A percentile compares a stretch with the other conserved stretches of the same genome.
Conservation (phyloP, 2,888 invertebrate genomes). For the Therioaphis trifolii region DNA sequence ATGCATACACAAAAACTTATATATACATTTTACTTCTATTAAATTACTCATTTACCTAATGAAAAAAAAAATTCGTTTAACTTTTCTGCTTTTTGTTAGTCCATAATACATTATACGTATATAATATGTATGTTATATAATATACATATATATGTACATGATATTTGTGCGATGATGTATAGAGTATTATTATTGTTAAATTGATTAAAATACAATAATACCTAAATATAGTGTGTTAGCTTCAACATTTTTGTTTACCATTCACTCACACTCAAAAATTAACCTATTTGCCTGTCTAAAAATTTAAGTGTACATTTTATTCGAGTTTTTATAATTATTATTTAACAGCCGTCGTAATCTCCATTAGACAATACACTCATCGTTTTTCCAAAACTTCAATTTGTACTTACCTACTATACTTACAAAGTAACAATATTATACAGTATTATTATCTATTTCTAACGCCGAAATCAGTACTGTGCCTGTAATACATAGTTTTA, state of each 20-base stretch:
- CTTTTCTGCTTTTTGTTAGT: slow-evolving; percentile 1
- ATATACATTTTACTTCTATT: too few relatives aligned
- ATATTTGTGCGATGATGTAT: background rate
- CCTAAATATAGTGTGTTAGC: background rate
- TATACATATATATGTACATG: background rate
- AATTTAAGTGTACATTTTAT: background rate
- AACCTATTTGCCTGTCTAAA: too few relatives aligned
- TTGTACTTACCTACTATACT: background rate
- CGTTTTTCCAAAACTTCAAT: background rate
- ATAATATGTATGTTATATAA: background rate
- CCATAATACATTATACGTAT: background rate
- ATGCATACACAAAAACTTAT: background rate
- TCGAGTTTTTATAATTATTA: background rate
- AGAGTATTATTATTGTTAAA: background rate
- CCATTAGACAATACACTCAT: background rate
- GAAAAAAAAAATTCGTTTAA: slow-evolving; percentile 5
- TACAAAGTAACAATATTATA: background rate
- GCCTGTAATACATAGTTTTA: background rate
- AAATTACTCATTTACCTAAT: background rate
- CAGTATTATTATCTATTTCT: background rate
- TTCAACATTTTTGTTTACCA: background rate
- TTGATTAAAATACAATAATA: background rate
- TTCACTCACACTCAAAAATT: background rate
- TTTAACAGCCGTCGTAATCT: background rate
- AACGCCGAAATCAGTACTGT: background rate